A percentile compares a stretch with the other conserved stretches of the same genome.
Evolutionary conservation across 35 echinoderm and acorn worm genomes (phyloP).

Genomic region (Ophioderma brevispina): DNA sequence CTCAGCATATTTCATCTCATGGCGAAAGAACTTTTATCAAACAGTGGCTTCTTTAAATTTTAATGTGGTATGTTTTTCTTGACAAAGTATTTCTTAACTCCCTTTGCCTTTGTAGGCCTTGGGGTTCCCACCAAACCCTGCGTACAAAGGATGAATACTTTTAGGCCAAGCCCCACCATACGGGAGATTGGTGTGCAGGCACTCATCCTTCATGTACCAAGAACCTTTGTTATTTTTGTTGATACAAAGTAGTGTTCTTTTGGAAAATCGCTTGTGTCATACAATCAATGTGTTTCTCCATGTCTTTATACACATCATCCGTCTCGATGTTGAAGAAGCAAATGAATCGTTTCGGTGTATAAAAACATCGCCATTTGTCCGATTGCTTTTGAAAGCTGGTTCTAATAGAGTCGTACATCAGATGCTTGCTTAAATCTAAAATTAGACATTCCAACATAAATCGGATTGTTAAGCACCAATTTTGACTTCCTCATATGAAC

Average conservation of each 20-base stretch:
- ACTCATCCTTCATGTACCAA: conserved; percentile 53
- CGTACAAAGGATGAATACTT: conserved; percentile 18
- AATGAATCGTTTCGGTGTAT: conserved; percentile 23
- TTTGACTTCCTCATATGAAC: conserved; percentile 1
- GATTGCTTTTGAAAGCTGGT: not conserved
- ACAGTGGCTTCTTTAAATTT: conserved; percentile 6
- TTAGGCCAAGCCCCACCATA: conserved; percentile 22
- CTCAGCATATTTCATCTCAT: conserved; percentile 27
- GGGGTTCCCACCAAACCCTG: too few relatives aligned
- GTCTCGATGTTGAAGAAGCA: conserved; percentile 42
- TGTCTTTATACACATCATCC: conserved; percentile 47
- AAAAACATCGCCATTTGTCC: not conserved
- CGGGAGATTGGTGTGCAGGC: not conserved
- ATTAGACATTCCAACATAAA: not conserved
- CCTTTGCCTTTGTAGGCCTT: not conserved
- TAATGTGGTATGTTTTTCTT: conserved; percentile 12
- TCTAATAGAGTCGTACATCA: conserved; percentile 20
- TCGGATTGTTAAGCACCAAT: conserved; percentile 13
- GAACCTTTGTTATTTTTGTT: conserved; percentile 33
- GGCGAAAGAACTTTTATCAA: conserved; percentile 16
- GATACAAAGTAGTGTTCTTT: not conserved
- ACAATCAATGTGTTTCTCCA: not conserved
- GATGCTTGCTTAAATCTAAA: conserved; percentile 11
- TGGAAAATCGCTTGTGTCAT: conserved; percentile 20
- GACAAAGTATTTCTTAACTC: conserved; percentile 20